Base-by-base conservation (phyloP, 2,888 invertebrate species). In the Nephrotoma guestfalica region DNA sequence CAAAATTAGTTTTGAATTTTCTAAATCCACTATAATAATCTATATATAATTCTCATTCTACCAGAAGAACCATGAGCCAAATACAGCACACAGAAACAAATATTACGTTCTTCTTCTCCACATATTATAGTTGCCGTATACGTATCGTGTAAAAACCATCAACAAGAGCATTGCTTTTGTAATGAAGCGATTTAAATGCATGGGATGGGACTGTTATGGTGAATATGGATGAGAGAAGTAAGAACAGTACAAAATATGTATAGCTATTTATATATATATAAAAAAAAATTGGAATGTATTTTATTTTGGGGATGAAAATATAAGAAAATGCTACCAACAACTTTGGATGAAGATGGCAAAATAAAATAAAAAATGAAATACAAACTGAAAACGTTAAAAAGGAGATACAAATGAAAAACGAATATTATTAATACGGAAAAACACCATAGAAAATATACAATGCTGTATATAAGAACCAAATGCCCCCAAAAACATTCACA, bases 111-210 rank as follows among this genome's bases (percentile, higher is more conserved):
- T 71, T 71, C 71, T 30, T 71, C 71, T 30, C 71, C 71, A 71
- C 71, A 71, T 71, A 71, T 15, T 15, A 30, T 57, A 57, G 51
- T 57, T 57, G 51, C 51, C 18, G 18, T 30, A 30, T 71, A 71
- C 71, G 71, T 71, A 71, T 84, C 84, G 84, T 84, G 84, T 84
- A 84, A 41, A 85, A 85, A 45, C 41, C 85, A 85, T 85, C 85
- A 85, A 85, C 85, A 85, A 85, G 85, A 85, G 85, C 85, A 43
- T 43, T 85, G 41, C 85, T 85, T 85, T 57, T 51, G 86, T 86
- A 86, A 86, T 86, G 86, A 86, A 86, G 51, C 86, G 86, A 86
- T 86, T 86, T 86, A 86, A 86, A 86, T 86, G 86, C 86, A 86
- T 86, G 86, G 86, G 51, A 86, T 57, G 86, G 86, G 86, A 86